phyloP scores from a whole-genome alignment of 2,113 vertebrate genomes.

The Osmerus mordax region DNA sequence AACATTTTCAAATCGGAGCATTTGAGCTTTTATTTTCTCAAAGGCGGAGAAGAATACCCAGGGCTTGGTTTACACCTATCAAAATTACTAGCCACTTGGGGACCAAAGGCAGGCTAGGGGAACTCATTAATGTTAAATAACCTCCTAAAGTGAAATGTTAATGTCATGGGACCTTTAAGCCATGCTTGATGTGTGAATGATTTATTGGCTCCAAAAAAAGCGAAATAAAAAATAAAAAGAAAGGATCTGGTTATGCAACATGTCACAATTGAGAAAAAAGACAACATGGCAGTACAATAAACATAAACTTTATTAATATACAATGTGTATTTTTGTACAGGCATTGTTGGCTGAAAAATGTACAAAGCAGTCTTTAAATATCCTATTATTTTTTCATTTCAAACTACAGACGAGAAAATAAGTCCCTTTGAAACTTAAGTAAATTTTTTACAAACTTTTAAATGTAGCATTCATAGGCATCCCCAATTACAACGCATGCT shows the following conservation, averaged over 20 bases:
- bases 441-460: conserved; percentile 51
- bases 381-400: conserved; percentile 45
- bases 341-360: conserved; percentile 55
- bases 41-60: too few species aligned
- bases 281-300: conserved; percentile 55
- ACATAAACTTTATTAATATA: conserved; percentile 68
- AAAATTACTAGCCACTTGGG: too few species aligned
- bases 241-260: not conserved
- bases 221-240: not conserved
- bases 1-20: too few species aligned
- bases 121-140: too few species aligned
- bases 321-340: conserved; percentile 63
- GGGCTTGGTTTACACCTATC: too few species aligned
- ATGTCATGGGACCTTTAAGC: too few species aligned
- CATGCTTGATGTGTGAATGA: too few species aligned
- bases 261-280: not conserved
- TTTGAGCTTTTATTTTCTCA: too few species aligned
- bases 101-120: too few species aligned
- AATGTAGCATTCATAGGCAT: conserved; percentile 53
- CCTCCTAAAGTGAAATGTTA: too few species aligned
- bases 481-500: conserved; percentile 60
- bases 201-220: too few species aligned
- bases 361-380: conserved; percentile 75
- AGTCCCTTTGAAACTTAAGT: conserved; percentile 56
- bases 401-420: conserved; percentile 46